phyloP scores from a whole-genome alignment of 64 coral and sea anemone species.

The Stichodactyla mertensii region DNA sequence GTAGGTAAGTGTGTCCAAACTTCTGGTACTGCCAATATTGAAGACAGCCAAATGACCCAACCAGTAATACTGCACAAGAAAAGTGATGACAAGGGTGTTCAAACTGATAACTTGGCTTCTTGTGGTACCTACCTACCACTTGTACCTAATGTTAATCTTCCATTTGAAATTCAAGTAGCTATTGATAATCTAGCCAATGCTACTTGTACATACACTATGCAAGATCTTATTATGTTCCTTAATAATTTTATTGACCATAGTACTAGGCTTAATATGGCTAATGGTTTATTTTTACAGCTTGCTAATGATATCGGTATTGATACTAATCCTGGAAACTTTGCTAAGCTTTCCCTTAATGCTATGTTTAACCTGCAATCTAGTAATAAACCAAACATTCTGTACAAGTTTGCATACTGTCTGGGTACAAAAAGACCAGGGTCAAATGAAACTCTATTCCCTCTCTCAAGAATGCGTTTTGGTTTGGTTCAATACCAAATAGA shows the following conservation, averaged over 20 bases:
- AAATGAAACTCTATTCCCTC: constrained; percentile 1
- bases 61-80: too few species aligned
- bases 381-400: constrained; percentile 45
- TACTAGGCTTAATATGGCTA: neutral
- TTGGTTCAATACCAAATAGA: too few species aligned
- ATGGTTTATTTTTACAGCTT: constrained; percentile 11
- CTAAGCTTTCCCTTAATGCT: constrained; percentile 37
- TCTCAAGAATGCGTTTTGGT: neutral
- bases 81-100: too few species aligned
- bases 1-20: too few species aligned
- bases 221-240: neutral
- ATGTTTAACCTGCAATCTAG: constrained; percentile 41
- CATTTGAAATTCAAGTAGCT: too few species aligned
- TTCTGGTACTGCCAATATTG: too few species aligned
- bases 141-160: too few species aligned
- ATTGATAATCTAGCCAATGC: neutral
- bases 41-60: too few species aligned
- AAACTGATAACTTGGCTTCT: too few species aligned
- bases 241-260: neutral
- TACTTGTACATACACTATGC: neutral
- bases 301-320: constrained; percentile 27
- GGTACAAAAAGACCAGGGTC: neutral
- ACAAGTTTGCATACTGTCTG: constrained; percentile 44
- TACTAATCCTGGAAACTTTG: constrained; percentile 49
- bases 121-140: too few species aligned